Evolutionary conservation across 2,797 vertebrate genomes (phyloP), one percentile per base, ranked within the genome.

Genomic region (Megaceryle alcyon): DNA sequence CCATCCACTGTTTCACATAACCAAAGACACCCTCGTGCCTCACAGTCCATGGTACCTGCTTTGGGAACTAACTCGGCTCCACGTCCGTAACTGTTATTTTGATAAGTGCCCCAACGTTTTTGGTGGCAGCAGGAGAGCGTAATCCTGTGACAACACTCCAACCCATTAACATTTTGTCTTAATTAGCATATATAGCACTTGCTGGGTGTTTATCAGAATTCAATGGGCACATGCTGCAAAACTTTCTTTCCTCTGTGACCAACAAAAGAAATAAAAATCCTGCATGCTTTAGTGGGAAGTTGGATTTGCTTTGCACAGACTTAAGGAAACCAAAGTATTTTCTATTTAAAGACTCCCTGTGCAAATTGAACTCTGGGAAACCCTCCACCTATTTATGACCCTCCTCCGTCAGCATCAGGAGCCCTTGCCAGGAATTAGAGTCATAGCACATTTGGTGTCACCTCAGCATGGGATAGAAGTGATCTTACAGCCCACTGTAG

Each of bases 131-230:
- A 63, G 77, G 77, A 90, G 39, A 29, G n/a, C 4, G 1, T 59
- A 92, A 90, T 77, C 86, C 86, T 86, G 73, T 63, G 51, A 90
- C 88, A 94, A 69, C 54, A 82, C 73, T 82, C 35, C 46, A 91
- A 66, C 19, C 92, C 76, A 65, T 95, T 93, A 93, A 87, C 61
- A 75, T 85, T 90, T 46, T 86, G 61, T 87, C 69, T 81, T 94
- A 92, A 89, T 95, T 96, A 95, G 92, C 88, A 85, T 76, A 72
- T 68, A 56, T 37, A 85, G 78, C 69, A 35, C 90, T 95, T 83
- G 79, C 92, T 94, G 82, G 61, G 61, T 81, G 69, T 90, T 93
- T 87, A 87, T 82, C 1, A 4, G 75, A 87, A 89, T 87, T 82
- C 65, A 77, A 15, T 49, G 71, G 91, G 57, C 78, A 33, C 78